These are phyloP conservation scores for Speoplatyrhinus poulsoni DNA, from an alignment of 2,113 vertebrate species.

Conservation along the genomic window DNA sequence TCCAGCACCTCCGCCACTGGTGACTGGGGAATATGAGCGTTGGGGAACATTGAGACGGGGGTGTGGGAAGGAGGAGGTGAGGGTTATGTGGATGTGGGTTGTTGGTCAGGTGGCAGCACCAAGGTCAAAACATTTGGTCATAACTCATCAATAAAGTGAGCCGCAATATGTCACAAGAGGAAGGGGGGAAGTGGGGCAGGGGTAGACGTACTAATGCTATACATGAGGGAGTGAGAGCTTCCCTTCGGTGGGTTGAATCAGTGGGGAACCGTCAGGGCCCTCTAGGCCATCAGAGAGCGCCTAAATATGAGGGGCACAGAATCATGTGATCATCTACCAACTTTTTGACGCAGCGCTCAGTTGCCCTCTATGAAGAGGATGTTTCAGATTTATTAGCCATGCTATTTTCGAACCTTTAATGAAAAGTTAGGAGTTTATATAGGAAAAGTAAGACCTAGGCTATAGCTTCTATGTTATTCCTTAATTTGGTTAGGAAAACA, in stretches of 20 bases:
- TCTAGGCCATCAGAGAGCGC: too few relatives aligned
- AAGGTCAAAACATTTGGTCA: constrained; percentile 58
- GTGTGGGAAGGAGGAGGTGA: not conserved
- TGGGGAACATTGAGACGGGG: constrained; percentile 38
- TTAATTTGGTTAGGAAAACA: too few relatives aligned
- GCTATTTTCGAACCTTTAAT: too few relatives aligned
- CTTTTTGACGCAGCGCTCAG: too few relatives aligned
- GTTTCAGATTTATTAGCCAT: too few relatives aligned
- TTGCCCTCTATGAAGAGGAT: too few relatives aligned
- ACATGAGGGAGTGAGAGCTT: not conserved
- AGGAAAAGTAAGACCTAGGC: too few relatives aligned
- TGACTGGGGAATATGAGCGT: constrained; percentile 46
- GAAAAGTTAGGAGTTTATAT: too few relatives aligned
- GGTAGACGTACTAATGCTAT: not conserved
- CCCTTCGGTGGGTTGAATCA: not conserved
- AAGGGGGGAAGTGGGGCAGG: not conserved
- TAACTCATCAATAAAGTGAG: constrained; percentile 62
- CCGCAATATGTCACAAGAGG: constrained; percentile 32
- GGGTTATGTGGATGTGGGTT: constrained; percentile 14
- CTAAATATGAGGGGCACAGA: too few relatives aligned
- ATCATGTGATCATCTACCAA: too few relatives aligned
- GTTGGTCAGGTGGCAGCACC: constrained; percentile 46
- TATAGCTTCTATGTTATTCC: too few relatives aligned
- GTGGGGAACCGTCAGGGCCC: too few relatives aligned
- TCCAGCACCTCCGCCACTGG: constrained; percentile 18